phyloP scores from a whole-genome alignment of 2,797 vertebrate genomes.

The Darevskia mixta region DNA sequence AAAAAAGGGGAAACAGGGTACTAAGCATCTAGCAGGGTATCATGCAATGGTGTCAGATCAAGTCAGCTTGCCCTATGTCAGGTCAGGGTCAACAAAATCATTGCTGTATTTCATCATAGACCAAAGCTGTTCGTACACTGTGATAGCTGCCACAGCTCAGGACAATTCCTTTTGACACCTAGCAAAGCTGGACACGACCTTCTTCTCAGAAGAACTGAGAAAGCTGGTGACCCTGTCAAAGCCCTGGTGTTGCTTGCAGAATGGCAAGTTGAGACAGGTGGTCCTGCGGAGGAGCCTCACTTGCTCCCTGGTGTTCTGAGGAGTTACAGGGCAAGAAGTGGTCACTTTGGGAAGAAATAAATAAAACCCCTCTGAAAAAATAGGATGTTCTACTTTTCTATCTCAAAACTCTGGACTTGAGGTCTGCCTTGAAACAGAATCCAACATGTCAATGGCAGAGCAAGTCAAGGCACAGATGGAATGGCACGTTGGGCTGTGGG shows the following conservation, averaged over 20 bases:
- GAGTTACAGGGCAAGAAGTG: too few relatives aligned
- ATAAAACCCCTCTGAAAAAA: neutral
- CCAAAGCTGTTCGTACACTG: too few relatives aligned
- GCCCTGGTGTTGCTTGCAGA: too few relatives aligned
- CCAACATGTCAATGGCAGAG: conserved; percentile 8
- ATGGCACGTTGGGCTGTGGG: neutral
- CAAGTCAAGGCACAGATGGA: neutral
- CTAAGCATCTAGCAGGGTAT: neutral
- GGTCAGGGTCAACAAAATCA: too few relatives aligned
- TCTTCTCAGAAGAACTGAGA: neutral
- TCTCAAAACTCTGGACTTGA: neutral
- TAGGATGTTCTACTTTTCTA: neutral
- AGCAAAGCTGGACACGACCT: neutral
- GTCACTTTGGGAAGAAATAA: neutral
- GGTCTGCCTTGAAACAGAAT: neutral
- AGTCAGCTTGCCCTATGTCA: too few relatives aligned
- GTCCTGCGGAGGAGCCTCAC: too few relatives aligned
- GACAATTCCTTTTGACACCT: neutral
- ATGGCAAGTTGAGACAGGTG: too few relatives aligned
- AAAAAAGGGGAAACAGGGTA: too few relatives aligned
- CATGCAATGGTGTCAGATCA: too few relatives aligned
- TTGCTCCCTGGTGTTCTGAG: too few relatives aligned
- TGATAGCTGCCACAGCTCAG: neutral
- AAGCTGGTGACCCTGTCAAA: too few relatives aligned
- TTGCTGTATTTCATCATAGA: too few relatives aligned